phyloP scores from a whole-genome alignment of 2,113 vertebrate species.

The Carassius carassius region DNA sequence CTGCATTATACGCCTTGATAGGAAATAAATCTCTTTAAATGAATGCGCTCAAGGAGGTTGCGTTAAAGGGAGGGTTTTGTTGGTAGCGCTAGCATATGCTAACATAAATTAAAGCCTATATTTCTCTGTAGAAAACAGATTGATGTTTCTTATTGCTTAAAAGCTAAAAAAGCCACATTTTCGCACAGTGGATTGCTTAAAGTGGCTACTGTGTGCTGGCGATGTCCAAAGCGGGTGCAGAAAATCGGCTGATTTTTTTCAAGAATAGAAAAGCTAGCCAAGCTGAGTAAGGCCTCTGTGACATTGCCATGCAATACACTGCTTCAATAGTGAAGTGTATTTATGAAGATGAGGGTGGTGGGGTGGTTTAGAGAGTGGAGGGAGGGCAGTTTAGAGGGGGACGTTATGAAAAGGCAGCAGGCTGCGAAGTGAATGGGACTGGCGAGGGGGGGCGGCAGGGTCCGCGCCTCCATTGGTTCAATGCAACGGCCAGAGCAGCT shows the following conservation, averaged over 20 bases:
- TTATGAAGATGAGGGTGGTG: constrained; percentile 71
- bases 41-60: constrained; percentile 63
- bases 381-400: constrained; percentile 58
- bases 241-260: constrained; percentile 46
- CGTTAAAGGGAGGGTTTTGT: constrained; percentile 48
- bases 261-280: constrained; percentile 61
- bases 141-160: constrained; percentile 48
- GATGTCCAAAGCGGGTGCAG: constrained; percentile 45
- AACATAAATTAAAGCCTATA: constrained; percentile 75
- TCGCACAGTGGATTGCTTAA: constrained; percentile 20
- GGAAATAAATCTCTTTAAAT: constrained; percentile 80
- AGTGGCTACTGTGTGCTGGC: constrained; percentile 47
- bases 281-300: constrained; percentile 67
- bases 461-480: constrained; percentile 81
- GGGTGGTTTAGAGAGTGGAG: constrained; percentile 60
- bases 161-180: constrained; percentile 25
- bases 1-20: constrained; percentile 73
- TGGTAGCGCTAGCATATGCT: constrained; percentile 67
- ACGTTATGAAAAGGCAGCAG: constrained; percentile 69
- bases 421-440: constrained; percentile 67
- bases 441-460: constrained; percentile 51
- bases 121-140: constrained; percentile 46
- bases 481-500: constrained; percentile 85
- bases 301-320: constrained; percentile 73
- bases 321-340: constrained; percentile 81